A percentile compares a stretch with the other conserved stretches of the same genome.
Conservation (phyloP, 2,888 invertebrate species). For the Andrena bucephala region DNA sequence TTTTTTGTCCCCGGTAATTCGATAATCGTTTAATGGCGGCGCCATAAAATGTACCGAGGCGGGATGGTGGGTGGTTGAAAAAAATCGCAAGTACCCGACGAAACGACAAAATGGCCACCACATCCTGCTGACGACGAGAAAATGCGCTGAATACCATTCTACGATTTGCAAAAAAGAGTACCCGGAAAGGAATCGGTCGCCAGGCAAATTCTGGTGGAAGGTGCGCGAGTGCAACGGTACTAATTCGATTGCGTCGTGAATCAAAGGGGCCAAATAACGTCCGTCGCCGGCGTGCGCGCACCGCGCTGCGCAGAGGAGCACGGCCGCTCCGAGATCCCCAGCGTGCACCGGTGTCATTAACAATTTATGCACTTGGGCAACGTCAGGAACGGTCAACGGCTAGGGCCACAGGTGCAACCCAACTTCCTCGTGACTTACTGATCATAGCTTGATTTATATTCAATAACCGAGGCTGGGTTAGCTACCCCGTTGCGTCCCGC, state of each 20-base stretch:
- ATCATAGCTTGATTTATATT: slow-evolving; percentile 77
- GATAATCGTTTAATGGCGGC: slow-evolving; percentile 46
- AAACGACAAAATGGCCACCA: too few relatives aligned
- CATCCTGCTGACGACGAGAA: too few relatives aligned
- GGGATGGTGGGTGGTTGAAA: not conserved
- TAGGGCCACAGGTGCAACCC: slow-evolving; percentile 44
- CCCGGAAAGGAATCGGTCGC: too few relatives aligned
- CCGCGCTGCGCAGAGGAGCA: not conserved
- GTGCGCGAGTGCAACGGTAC: too few relatives aligned
- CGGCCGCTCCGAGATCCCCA: not conserved
- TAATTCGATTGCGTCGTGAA: too few relatives aligned
- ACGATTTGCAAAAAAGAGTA: too few relatives aligned
- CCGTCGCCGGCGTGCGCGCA: not conserved
- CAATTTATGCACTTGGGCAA: slow-evolving; percentile 29
- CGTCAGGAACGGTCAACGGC: slow-evolving; percentile 41
- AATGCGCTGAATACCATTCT: too few relatives aligned
- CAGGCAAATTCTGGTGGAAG: too few relatives aligned
- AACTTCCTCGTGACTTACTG: slow-evolving; percentile 73
- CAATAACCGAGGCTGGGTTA: slow-evolving; percentile 75
- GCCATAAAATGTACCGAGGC: slow-evolving; percentile 47
- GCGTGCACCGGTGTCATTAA: slow-evolving; percentile 10
- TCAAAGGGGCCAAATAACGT: too few relatives aligned
- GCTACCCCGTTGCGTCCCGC: slow-evolving; percentile 62
- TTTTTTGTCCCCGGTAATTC: slow-evolving; percentile 53
- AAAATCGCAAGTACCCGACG: not conserved